phyloP scores from a whole-genome alignment of 2,888 invertebrate species.

The Sycophila texana region DNA sequence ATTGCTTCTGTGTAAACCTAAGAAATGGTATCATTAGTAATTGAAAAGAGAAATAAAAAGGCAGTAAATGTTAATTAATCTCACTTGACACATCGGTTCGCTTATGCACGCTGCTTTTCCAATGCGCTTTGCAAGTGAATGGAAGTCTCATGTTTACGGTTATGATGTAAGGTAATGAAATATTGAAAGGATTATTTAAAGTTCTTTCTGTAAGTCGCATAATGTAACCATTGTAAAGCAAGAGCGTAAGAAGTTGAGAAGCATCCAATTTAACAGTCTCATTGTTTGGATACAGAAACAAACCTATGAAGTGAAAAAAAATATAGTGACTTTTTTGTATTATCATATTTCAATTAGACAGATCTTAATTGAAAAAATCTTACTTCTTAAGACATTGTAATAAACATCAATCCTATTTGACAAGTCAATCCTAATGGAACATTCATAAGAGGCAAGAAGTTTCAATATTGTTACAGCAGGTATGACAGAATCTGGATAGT shows the following conservation, averaged over 20 bases:
- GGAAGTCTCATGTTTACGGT: constrained; percentile 75
- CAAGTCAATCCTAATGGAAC: constrained; percentile 79
- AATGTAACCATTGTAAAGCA: constrained; percentile 76
- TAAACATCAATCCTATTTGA: constrained; percentile 76
- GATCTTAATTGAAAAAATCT: constrained; percentile 50
- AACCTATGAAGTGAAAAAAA: constrained; percentile 70
- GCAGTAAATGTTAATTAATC: neutral
- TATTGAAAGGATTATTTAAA: constrained; percentile 64
- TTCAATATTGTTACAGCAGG: constrained; percentile 77
- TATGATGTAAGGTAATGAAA: constrained; percentile 77
- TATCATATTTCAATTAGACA: constrained; percentile 26
- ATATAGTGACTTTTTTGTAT: constrained; percentile 6
- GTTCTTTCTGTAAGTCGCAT: constrained; percentile 61
- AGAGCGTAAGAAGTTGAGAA: constrained; percentile 76
- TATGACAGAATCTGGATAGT: constrained; percentile 78
- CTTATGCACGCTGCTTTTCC: constrained; percentile 75
- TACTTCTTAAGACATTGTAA: constrained; percentile 77
- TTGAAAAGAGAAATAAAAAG: neutral
- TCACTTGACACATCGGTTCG: constrained; percentile 69
- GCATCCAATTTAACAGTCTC: constrained; percentile 77
- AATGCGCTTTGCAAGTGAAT: constrained; percentile 76
- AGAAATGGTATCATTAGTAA: constrained; percentile 34
- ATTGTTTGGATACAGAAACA: constrained; percentile 78
- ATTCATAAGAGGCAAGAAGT: constrained; percentile 77
- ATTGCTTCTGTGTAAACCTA: constrained; percentile 62